These are phyloP conservation scores for Drosophila funebris DNA, from an alignment of 1,140 invertebrate genomes.

Conservation along the genomic window DNA sequence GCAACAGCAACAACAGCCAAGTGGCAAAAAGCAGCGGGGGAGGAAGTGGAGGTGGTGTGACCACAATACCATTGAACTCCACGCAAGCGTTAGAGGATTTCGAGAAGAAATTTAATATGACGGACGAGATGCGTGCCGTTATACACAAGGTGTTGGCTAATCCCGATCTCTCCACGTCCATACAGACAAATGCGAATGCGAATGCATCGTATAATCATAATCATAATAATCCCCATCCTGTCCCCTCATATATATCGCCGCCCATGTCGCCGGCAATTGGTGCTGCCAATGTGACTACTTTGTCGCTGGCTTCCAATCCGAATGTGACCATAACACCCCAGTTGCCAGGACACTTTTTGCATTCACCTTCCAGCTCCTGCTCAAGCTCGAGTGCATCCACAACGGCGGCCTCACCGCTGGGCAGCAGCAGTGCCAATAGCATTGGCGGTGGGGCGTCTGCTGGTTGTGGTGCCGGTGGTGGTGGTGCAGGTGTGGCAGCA, in stretches of 20 bases:
- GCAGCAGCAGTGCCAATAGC: conserved; percentile 19
- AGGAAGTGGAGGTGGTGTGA: conserved; percentile 19
- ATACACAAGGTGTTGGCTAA: conserved; percentile 81
- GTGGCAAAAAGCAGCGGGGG: conserved; percentile 11
- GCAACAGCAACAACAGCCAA: not conserved
- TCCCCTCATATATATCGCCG: conserved; percentile 77
- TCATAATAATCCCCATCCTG: conserved; percentile 16
- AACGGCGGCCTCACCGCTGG: conserved; percentile 64
- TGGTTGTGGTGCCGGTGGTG: not conserved
- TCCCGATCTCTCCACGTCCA: conserved; percentile 80
- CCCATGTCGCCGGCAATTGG: conserved; percentile 76
- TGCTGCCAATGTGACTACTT: conserved; percentile 49
- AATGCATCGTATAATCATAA: conserved; percentile 3
- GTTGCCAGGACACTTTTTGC: conserved; percentile 72
- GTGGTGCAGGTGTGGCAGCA: conserved; percentile 6
- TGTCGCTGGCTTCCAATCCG: conserved; percentile 71
- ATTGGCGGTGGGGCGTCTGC: conserved; percentile 3
- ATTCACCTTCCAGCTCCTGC: conserved; percentile 69
- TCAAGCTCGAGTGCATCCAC: conserved; percentile 68
- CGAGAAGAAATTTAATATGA: conserved; percentile 82
- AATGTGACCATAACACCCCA: conserved; percentile 80
- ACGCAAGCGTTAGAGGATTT: conserved; percentile 76
- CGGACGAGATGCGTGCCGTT: conserved; percentile 80
- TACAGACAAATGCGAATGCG: conserved; percentile 70
- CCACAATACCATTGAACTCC: conserved; percentile 74